Evolutionary conservation across 2,113 vertebrate species (phyloP), one percentile per base, ranked within the genome.

Genomic region (Gambusia affinis): DNA sequence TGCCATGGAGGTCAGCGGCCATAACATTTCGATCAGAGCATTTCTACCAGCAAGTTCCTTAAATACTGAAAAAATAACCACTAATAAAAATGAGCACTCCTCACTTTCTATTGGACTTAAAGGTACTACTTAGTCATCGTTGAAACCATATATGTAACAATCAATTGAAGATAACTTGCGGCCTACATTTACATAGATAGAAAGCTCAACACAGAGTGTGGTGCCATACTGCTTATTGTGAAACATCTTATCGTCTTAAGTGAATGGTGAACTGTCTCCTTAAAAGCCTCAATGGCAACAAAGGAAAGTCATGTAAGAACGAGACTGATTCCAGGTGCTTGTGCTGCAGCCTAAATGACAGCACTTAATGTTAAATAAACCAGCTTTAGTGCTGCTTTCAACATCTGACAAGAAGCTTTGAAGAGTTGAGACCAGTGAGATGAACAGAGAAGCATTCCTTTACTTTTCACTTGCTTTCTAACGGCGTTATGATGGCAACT

Each of bases 221-320:
- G 83, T 89, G 88, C 85, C 89, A 90, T 82, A 80, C 81, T 79
- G 87, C 87, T 85, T 88, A 87, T 76, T 92, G 88, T 93, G 78
- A 89, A 86, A 80, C 71, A 83, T 75, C 70, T 19, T 70, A 82
- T 77, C 88, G 82, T 83, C 84, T 90, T 80, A 76, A 89, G 7
- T n/a, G 2, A 57, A 57, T 19, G 91, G 85, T 64, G 47, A 76
- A 73, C 72, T 57, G 60, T 82, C 90, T 88, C 85, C 88, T 89
- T 89, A 87, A 87, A 90, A 83, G 84, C 87, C 73, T 89, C 84
- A 88, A 87, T 86, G 77, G 79, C 84, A 80, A 75, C 70, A 86
- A 83, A 88, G 84, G 74, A 74, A 87, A 88, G 84, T 90, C 78
- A 62, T 64, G 8, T 0, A 39, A 80, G 77, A 78, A 87, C 2